These are phyloP conservation scores for Oryzias dopingdopingensis DNA, from an alignment of 2,797 vertebrate genomes.

Conservation along the genomic window DNA sequence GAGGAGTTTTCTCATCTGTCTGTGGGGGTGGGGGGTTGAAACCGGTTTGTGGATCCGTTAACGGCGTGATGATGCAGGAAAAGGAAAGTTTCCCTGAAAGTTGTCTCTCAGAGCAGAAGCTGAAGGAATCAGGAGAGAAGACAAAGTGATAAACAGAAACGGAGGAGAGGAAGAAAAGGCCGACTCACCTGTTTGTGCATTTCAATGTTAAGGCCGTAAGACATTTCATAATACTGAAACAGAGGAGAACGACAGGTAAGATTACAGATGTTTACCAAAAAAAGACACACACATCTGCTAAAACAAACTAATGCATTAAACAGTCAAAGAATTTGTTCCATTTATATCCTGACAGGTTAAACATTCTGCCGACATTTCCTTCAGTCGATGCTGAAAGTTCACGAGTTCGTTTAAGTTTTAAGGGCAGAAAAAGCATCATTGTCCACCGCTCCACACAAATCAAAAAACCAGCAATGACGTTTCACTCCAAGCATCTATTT, in stretches of 20 bases:
- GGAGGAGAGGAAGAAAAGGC: conserved; percentile 2
- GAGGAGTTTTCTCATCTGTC: conserved; percentile 42
- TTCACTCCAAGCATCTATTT: no score
- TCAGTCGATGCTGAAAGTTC: no score
- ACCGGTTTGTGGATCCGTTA: conserved; percentile 60
- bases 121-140: no score
- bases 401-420: no score
- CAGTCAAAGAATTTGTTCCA: no score
- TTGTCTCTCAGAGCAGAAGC: no score
- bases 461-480: no score
- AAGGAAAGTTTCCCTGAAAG: no score
- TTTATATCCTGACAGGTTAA: no score
- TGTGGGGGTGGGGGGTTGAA: conserved; percentile 43
- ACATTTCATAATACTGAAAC: conserved; percentile 84
- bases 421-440: no score
- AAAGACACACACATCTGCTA: background rate
- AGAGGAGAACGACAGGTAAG: conserved; percentile 24
- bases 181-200: conserved; percentile 82
- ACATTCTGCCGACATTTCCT: no score
- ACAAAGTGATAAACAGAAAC: background rate
- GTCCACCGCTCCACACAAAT: no score
- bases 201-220: conserved; percentile 82
- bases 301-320: background rate
- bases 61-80: conserved; percentile 21
- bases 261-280: background rate